Evolutionary conservation across 2,888 invertebrate genomes (phyloP), one percentile per base, ranked within the genome.

Genomic region (Heliconius ismenius): DNA sequence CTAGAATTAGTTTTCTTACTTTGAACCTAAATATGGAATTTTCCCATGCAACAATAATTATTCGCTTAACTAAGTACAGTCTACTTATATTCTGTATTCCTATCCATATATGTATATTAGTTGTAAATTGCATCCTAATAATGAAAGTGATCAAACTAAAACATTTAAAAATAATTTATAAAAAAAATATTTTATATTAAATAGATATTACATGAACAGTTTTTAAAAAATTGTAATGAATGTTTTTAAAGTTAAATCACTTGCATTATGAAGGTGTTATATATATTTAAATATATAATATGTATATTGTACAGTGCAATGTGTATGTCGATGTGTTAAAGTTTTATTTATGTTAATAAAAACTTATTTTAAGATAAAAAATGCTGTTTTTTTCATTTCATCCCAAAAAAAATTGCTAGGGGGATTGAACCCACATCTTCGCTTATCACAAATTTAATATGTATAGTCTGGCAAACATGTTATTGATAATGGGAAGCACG

Each of bases 301-400:
- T 43, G 43, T 15, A 43, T 43, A 43, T 6, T 49, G 68, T 69
- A 69, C 28, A n/a, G 28, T 54, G 69, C n/a, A 32, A 75, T 78
- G 80, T 76, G 75, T 78, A 73, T 75, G 78, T 76, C 73, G 39
- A 79, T 32, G 76, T 73, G 78, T 86, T 86, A 81, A 84, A 82
- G 84, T 86, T 85, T 86, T 86, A 85, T 86, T 87, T 87, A 84
- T 84, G 86, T 87, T 86, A 85, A 86, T 67, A 86, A 87, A 88
- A 81, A 88, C 79, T 84, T 85, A 86, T 84, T 86, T 86, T 84
- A 79, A 81, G 36, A 70, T 58, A 32, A 3, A 13, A 68, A 6
- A 1, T 9, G 58, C 21, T 18, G 21, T 49, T 49, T 49, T n/a
- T 39, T 67, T 67, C 24, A 67, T 39, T 67, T 67, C n/a, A 39